Evolutionary conservation across 1,140 invertebrate genomes (phyloP), one percentile per base, ranked within the genome.

Genomic region (Ridgeia piscesae): DNA sequence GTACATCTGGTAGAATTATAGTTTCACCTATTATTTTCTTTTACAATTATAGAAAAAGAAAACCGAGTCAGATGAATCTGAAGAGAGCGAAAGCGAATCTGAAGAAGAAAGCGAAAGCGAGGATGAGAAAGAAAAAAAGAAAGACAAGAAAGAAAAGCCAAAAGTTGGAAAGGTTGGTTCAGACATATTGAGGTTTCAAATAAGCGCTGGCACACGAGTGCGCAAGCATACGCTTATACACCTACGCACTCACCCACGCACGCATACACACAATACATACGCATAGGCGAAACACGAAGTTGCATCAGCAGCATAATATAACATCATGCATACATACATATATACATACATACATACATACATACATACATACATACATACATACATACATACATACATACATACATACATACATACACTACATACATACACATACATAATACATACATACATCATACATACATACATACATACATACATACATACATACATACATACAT

Each of bases 141-240:
- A 90, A 90, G n/a, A 34, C 27, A 90, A 90, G 89, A 90, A 90
- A 42, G 89, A 90, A 90, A 90, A 90, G 89, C 34, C 34, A 14
- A 42, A 90, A 42, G 35, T 17, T 35, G 89, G 89, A 90, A 90
- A 42, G 34, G 58, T 77, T 77, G 11, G 58, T 77, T 77, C 58
- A 42, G 4, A 42, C 42, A 4, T 6, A 42, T 11, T 42, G 42
- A 42, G 4, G 42, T 42, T n/a, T n/a, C 48, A 50, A 0, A 50
- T 50, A 50, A 8, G n/a, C n/a, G n/a, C n/a, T n/a, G n/a, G 48
- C 0, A 21, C 48, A 50, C 48, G 21, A 8, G 48, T 21, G 48
- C 48, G 48, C 48, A 50, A 8, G 17, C 58, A 21, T 77, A 77
- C 58, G 27, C 0, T 0, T 21, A 77, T 31, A 31, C 58, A 77